These are phyloP conservation scores for Hecatera dysodea DNA, from an alignment of 2,888 invertebrate genomes.

Conservation along the genomic window DNA sequence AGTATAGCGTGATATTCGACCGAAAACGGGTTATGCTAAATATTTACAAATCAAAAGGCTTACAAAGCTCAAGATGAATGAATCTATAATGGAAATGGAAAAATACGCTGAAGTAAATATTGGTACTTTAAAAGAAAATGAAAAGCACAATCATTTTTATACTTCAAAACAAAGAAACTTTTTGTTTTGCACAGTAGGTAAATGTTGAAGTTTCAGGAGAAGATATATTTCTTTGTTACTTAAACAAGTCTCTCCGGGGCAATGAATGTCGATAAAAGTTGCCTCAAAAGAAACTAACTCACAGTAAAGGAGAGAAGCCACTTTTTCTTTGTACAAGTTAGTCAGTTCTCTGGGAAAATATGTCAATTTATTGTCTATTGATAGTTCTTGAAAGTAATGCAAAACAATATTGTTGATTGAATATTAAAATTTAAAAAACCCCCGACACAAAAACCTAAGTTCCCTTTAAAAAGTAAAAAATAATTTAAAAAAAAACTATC, in stretches of 20 bases:
- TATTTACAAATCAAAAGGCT: neutral
- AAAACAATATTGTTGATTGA: neutral
- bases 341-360: conserved; percentile 15
- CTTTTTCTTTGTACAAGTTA: conserved; percentile 35
- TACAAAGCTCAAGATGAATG: neutral
- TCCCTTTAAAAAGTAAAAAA: too few species aligned
- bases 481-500: too few species aligned
- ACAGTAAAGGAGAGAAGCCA: conserved; percentile 28
- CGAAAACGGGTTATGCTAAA: conserved; percentile 21
- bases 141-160: conserved; percentile 1
- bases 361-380: conserved; percentile 23
- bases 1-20: neutral
- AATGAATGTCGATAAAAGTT: conserved; percentile 51
- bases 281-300: conserved; percentile 41
- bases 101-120: neutral
- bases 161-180: neutral
- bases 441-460: too few species aligned
- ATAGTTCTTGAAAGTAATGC: conserved; percentile 4
- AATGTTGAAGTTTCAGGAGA: neutral
- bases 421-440: conserved; percentile 19
- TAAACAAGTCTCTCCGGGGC: conserved; percentile 51
- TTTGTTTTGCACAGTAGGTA: conserved; percentile 25
- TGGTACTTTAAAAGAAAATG: neutral
- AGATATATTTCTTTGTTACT: conserved; percentile 51
- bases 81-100: neutral